Percentiles rank a stretch among this genome's conserved stretches.
Conservation (phyloP, 2,888 invertebrate genomes). For the Acanthopleura granulata region DNA sequence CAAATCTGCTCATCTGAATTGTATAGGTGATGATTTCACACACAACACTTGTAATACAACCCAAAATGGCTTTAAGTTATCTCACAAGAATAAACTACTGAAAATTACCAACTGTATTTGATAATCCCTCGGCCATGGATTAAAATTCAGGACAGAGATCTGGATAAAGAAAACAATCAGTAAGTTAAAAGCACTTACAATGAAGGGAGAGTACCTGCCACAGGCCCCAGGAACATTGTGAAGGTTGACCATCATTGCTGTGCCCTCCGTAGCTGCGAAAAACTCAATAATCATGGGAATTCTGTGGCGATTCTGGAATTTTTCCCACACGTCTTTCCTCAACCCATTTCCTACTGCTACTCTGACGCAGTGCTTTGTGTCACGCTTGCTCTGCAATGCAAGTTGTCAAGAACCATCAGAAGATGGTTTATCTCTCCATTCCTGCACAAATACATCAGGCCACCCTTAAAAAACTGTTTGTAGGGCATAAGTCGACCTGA, state of each 20-base stretch:
- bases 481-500: too few species aligned
- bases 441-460: too few species aligned
- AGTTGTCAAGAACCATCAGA: background rate
- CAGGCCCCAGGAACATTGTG: constrained; percentile 76
- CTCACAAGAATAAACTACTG: too few species aligned
- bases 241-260: constrained; percentile 93
- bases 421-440: too few species aligned
- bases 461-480: too few species aligned
- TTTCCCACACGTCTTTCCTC: constrained; percentile 91
- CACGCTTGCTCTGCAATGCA: constrained; percentile 49
- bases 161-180: background rate
- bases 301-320: constrained; percentile 87
- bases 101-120: too few species aligned
- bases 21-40: too few species aligned
- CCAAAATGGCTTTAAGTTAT: too few species aligned
- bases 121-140: too few species aligned
- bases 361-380: constrained; percentile 72
- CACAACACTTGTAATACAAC: too few species aligned
- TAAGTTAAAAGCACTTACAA: constrained; percentile 24
- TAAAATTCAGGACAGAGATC: too few species aligned
- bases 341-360: constrained; percentile 93
- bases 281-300: constrained; percentile 89
- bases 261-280: constrained; percentile 97
- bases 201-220: constrained; percentile 42
- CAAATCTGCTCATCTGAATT: too few species aligned